Evolutionary conservation across 2,888 invertebrate species (phyloP), one percentile per base, ranked within the genome.

Genomic region (Enchytraeus crypticus): DNA sequence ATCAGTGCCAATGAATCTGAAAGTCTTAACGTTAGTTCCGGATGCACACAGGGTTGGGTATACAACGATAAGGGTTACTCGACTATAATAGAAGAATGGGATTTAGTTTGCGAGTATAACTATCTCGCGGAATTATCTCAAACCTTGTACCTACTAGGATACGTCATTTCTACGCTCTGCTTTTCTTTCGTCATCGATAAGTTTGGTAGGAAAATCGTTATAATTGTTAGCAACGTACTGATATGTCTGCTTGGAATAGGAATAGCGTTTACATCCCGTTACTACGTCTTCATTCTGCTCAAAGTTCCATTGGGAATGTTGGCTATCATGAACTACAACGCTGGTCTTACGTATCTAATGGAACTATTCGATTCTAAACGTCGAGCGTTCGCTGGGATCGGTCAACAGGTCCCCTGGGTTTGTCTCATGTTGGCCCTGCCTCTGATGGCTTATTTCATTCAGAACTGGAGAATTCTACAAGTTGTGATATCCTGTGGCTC

Each of bases 341-440:
- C 65, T 4, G 66, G 65, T 5, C 21, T 49, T n/a, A 57, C 59
- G 27, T 29, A 62, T 27, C 23, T 61, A 29, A 57, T 66, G 58
- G 67, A 67, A 46, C 30, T 67, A 8, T 67, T 67, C 57, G 66
- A 66, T 49, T 61, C 64, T 5, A 57, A 60, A 32, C 38, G 51
- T 5, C 33, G 67, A 23, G 47, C 61, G 5, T 51, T 62, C 29
- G 62, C 67, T 11, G 64, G 61, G 23, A 59, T 66, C 18, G 61
- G 62, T 5, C 47, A 62, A 21, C 62, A 66, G 53, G 33, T 34
- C 18, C 47, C 27, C 8, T 66, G 66, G 62, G 33, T 61, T 5
- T 21, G 53, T 18, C 47, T 34, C 33, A 63, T 59, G 30, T 26
- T 64, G n/a, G 21, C 32, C n/a, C 53, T 67, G n/a, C 61, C 59